phyloP scores from a whole-genome alignment of 2,888 invertebrate species.

The Cremastobaeus sp. region DNA sequence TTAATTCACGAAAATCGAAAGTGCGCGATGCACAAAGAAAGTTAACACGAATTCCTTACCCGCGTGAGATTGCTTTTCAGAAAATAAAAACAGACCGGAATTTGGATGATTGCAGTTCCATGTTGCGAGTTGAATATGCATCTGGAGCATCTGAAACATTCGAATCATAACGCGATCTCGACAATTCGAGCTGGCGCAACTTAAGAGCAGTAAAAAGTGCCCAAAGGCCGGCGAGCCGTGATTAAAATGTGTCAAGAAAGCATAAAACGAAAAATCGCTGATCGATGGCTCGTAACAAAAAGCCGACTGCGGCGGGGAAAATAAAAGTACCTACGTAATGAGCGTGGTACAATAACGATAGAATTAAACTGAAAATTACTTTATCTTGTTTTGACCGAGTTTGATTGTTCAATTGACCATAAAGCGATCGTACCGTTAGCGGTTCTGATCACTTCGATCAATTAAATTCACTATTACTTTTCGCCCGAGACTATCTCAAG shows the following conservation, averaged over 20 bases:
- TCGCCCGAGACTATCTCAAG: slow-evolving; percentile 14
- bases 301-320: background rate
- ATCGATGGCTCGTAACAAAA: slow-evolving; percentile 13
- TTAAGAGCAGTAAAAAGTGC: slow-evolving; percentile 5
- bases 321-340: no score
- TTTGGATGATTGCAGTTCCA: no score
- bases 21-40: no score
- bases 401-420: slow-evolving; percentile 16
- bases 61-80: no score
- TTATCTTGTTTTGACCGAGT: slow-evolving; percentile 15
- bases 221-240: background rate
- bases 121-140: no score
- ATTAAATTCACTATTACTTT: slow-evolving; percentile 14
- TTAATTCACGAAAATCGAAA: no score
- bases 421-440: slow-evolving; percentile 24
- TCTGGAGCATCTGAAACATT: no score
- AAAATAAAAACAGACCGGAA: no score
- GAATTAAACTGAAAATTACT: slow-evolving; percentile 15
- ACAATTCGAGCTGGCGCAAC: no score
- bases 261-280: slow-evolving; percentile 5
- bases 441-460: slow-evolving; percentile 11
- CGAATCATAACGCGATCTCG: no score
- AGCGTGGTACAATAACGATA: no score
- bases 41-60: no score
- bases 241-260: slow-evolving; percentile 25